These are phyloP conservation scores for Phthorimaea operculella DNA, from an alignment of 1,140 invertebrate genomes.

Conservation along the genomic window DNA sequence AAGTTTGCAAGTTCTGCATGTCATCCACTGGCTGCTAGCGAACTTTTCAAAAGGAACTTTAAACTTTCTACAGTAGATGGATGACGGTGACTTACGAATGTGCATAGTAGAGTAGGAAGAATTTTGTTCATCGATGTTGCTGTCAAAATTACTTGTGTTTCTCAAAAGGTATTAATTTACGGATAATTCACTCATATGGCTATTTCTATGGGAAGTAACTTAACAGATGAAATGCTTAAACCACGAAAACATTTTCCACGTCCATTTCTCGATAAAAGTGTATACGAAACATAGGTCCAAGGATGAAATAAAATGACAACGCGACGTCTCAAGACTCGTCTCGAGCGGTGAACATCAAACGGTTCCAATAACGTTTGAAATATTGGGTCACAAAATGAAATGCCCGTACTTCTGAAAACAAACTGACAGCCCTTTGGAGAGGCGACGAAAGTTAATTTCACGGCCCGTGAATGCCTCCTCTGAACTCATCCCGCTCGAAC, in stretches of 20 bases:
- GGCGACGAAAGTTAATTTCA: constrained; percentile 61
- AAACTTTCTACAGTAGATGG: constrained; percentile 54
- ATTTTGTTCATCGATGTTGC: too few species aligned
- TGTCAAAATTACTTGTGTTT: too few species aligned
- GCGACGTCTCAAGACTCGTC: neutral
- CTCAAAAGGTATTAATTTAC: too few species aligned
- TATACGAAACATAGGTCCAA: neutral
- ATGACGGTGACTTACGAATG: constrained; percentile 17
- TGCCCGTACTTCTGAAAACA: constrained; percentile 36
- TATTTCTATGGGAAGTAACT: too few species aligned
- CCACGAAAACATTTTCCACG: too few species aligned
- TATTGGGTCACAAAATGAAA: constrained; percentile 28
- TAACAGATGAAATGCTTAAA: too few species aligned
- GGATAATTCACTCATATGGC: too few species aligned
- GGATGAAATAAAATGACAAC: neutral
- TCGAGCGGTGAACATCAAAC: constrained; percentile 16
- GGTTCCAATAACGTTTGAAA: constrained; percentile 26
- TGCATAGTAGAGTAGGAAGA: neutral
- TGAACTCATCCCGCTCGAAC: constrained; percentile 56
- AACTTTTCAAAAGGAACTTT: constrained; percentile 56
- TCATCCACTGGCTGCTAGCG: constrained; percentile 50
- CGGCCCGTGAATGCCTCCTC: constrained; percentile 56
- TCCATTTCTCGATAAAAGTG: too few species aligned
- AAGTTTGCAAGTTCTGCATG: constrained; percentile 56
- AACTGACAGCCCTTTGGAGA: constrained; percentile 40